Percentiles rank a stretch among this genome's conserved stretches.
These are phyloP conservation scores for Porites lobata DNA, from an alignment of 92 coral and sea anemone species.

Conservation along the genomic window DNA sequence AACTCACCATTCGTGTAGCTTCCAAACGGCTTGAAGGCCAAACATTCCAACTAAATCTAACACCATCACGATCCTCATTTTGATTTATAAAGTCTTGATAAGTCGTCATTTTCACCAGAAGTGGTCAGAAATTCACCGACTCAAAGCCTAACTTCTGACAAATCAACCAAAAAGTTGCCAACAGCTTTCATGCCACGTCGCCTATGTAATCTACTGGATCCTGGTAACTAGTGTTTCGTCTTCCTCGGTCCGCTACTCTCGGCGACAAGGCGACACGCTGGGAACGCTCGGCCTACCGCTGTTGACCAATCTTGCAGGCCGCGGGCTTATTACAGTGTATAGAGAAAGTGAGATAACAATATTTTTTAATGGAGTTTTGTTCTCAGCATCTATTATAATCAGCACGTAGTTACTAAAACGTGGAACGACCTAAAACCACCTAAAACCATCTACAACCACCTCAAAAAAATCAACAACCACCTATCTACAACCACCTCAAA, in stretches of 20 bases:
- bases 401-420: too few species aligned
- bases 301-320: too few species aligned
- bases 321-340: too few species aligned
- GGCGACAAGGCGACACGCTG: too few species aligned
- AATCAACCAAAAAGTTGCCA: background rate
- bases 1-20: constrained; percentile 96
- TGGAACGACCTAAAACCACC: too few species aligned
- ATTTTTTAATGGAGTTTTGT: too few species aligned
- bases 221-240: constrained; percentile 22
- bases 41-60: constrained; percentile 99
- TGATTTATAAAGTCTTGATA: constrained; percentile 98
- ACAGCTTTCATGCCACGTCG: constrained; percentile 46
- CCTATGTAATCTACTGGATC: background rate
- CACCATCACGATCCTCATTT: constrained; percentile 99
- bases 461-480: too few species aligned
- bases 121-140: background rate
- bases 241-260: background rate
- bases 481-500: too few species aligned
- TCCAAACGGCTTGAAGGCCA: constrained; percentile 99
- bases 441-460: too few species aligned
- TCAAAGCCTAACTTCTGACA: background rate
- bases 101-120: constrained; percentile 81
- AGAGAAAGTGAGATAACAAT: too few species aligned
- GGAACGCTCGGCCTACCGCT: too few species aligned
- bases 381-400: too few species aligned